Base-by-base conservation (phyloP, 2,113 vertebrate species). In the Oreotrochilus melanogaster region DNA sequence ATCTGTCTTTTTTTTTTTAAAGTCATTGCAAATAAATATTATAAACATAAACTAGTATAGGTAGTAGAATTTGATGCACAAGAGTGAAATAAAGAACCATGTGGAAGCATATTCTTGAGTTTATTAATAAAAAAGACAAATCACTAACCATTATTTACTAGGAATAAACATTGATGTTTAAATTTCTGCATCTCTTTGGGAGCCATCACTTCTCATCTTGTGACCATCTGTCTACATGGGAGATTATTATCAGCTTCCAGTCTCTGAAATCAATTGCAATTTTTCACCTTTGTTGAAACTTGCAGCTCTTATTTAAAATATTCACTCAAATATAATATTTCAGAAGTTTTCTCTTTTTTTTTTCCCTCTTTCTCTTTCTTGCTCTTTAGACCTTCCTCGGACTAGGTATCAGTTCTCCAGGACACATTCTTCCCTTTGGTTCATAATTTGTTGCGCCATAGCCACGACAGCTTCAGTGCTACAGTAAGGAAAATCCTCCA, bases 21-120 rank as follows among this genome's bases (percentile, higher is more conserved):
- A 61, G 66, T 88, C 27, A 62, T 37, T 87, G 89, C 89, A 95
- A 96, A 97, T 39, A 91, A 97, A 96, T 90, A 78, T 61, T 93
- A 2, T 22, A 89, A 89, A 65, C 92, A 75, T 30, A 94, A 88
- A 69, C 37, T 94, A 71, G 67, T 54, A 42, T 30, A 92, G 61
- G 65, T 92, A 92, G 60, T 54, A 39, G 39, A 92, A 89, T 19
- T 18, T 72, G 12, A 61, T 45, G 86, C 30, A 56, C 18, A 69
- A 89, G 17, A 83, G n/a, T 78, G 74, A 88, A 95, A 96, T 82
- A 70, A 42, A 75, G 18, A 53, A 8, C 31, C 25, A 64, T 35
- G 57, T 30, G 53, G 73, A 88, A 78, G 48, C 47, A 23, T 88
- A 56, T 67, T 86, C 73, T 86, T 33, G 51, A 89, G 73, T 86